phyloP scores from a whole-genome alignment of 2,888 invertebrate species.

The Meta bourneti region DNA sequence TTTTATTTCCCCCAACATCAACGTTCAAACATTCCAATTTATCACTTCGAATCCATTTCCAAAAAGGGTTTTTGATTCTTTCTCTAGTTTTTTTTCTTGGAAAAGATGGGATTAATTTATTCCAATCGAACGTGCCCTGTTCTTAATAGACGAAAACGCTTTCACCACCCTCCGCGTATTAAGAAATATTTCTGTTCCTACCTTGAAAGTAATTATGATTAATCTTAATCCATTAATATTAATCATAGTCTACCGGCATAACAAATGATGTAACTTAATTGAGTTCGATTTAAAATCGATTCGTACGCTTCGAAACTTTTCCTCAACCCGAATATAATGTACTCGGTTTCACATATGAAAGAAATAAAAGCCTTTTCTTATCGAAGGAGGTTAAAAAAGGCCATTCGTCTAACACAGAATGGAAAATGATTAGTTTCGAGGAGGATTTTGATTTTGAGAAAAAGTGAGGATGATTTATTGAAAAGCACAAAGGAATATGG shows the following conservation, averaged over 20 bases:
- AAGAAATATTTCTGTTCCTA: conserved; percentile 45
- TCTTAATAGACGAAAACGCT: conserved; percentile 19
- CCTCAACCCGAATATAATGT: neutral
- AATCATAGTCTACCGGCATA: conserved; percentile 45
- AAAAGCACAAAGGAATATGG: neutral
- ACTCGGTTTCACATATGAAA: conserved; percentile 20
- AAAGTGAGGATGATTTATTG: neutral
- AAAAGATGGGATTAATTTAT: conserved; percentile 28
- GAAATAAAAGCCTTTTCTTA: neutral
- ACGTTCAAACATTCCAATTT: neutral
- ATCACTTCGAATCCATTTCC: neutral
- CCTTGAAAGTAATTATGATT: conserved; percentile 55
- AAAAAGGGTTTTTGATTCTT: neutral
- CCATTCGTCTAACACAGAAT: conserved; percentile 1
- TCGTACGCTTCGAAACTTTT: neutral
- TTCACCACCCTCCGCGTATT: conserved; percentile 18
- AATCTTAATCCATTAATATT: conserved; percentile 57
- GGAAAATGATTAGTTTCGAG: conserved; percentile 36
- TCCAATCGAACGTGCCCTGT: conserved; percentile 11
- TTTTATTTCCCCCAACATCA: neutral
- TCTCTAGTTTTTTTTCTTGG: neutral
- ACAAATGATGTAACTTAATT: conserved; percentile 47
- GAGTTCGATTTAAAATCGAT: conserved; percentile 60
- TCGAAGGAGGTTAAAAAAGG: neutral
- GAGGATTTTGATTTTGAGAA: conserved; percentile 10